Percentiles rank a stretch among this genome's conserved stretches.
These are phyloP conservation scores for Lepilemur septentrionalis DNA, from an alignment of 2,797 vertebrate genomes.

Conservation along the genomic window DNA sequence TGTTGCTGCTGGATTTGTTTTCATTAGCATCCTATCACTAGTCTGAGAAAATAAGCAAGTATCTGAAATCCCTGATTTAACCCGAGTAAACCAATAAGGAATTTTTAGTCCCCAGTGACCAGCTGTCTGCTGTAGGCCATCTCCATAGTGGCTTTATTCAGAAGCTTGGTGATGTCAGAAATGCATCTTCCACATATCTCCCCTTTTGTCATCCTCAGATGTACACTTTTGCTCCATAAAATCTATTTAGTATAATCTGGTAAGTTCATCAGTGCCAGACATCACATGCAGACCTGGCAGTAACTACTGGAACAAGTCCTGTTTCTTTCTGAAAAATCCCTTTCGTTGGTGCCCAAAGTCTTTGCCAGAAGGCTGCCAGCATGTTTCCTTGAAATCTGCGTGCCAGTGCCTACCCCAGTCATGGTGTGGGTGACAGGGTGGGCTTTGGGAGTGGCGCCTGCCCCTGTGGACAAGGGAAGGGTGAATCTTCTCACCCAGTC, in stretches of 20 bases:
- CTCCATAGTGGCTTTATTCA: background rate
- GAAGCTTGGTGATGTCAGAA: background rate
- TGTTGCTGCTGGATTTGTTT: background rate
- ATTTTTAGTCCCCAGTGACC: background rate
- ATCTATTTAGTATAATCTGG: background rate
- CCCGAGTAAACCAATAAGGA: background rate
- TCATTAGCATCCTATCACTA: background rate
- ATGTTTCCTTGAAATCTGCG: background rate
- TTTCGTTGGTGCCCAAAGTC: background rate
- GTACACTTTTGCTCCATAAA: background rate
- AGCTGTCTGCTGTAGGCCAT: background rate
- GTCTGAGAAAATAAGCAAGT: background rate
- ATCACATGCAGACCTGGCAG: background rate
- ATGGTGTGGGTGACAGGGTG: rapidly evolving
- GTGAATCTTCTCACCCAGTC: background rate
- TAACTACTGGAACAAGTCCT: background rate
- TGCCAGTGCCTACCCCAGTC: no score
- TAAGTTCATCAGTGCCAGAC: background rate
- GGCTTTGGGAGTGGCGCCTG: background rate
- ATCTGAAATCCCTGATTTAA: background rate
- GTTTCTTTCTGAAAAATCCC: background rate
- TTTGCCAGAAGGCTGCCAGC: background rate
- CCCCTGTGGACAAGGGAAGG: background rate
- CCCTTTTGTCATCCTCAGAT: background rate
- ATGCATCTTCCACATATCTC: background rate